phyloP scores from a whole-genome alignment of 35 echinoderm and acorn worm species.

The Strongylocentrotus purpuratus region DNA sequence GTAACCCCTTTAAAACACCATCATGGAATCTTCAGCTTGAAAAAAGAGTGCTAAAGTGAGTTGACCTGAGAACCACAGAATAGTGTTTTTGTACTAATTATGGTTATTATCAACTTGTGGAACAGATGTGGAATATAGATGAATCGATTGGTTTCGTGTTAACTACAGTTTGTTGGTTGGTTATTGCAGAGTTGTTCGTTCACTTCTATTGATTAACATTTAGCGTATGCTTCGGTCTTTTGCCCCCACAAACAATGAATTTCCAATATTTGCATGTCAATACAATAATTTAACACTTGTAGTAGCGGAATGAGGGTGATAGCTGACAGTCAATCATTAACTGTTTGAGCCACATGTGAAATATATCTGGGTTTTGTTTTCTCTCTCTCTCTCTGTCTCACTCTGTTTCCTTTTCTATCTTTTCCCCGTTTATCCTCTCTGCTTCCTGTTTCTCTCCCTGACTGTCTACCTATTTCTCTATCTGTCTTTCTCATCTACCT shows the following conservation, averaged over 20 bases:
- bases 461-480: background rate
- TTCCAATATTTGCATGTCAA: slow-evolving; percentile 10
- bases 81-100: background rate
- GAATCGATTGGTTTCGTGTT: background rate
- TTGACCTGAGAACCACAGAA: background rate
- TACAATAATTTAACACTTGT: slow-evolving; percentile 19
- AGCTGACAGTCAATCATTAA: background rate
- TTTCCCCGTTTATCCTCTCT: background rate
- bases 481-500: background rate
- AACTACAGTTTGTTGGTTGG: background rate
- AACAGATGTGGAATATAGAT: background rate
- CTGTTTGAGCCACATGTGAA: background rate
- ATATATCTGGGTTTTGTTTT: no score
- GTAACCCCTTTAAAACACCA: no score
- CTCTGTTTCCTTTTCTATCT: background rate
- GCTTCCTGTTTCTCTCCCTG: background rate
- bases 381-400: no score
- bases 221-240: slow-evolving; percentile 27
- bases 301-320: background rate
- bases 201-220: background rate
- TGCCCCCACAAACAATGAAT: background rate
- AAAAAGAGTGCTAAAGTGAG: background rate
- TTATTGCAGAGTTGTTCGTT: background rate
- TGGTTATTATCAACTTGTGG: background rate
- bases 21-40: no score